Evolutionary conservation across 1,140 invertebrate species (phyloP).

Genomic region (Oryctes rhinoceros): DNA sequence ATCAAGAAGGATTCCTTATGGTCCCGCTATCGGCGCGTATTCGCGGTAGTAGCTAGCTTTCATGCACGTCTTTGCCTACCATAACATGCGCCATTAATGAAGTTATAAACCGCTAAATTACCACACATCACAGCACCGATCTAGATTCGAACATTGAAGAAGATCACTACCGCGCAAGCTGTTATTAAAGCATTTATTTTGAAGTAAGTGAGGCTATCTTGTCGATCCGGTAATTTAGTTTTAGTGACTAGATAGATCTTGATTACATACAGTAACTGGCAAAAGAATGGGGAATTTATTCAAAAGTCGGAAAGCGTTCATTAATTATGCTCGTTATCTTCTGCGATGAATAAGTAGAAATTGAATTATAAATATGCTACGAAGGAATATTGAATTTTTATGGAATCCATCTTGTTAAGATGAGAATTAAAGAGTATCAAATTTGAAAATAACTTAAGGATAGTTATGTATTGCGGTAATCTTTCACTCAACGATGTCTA

Average conservation of each 20-base stretch:
- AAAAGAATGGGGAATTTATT: constrained; percentile 32
- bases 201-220: constrained; percentile 29
- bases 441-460: neutral
- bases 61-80: neutral
- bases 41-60: neutral
- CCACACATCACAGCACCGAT: constrained; percentile 30
- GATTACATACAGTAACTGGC: constrained; percentile 13
- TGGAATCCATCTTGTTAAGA: neutral
- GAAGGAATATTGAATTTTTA: neutral
- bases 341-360: neutral
- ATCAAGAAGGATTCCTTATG: neutral
- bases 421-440: neutral
- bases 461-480: neutral
- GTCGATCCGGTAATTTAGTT: neutral
- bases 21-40: neutral
- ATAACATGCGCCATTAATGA: constrained; percentile 23
- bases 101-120: constrained; percentile 28
- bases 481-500: neutral
- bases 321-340: neutral
- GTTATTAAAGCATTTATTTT: constrained; percentile 30
- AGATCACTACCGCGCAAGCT: neutral
- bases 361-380: neutral
- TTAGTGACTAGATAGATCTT: constrained; percentile 22
- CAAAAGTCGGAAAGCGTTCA: neutral
- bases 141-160: constrained; percentile 21